phyloP scores from a whole-genome alignment of 2,113 vertebrate genomes.

The Paracanthobrama guichenoti region DNA sequence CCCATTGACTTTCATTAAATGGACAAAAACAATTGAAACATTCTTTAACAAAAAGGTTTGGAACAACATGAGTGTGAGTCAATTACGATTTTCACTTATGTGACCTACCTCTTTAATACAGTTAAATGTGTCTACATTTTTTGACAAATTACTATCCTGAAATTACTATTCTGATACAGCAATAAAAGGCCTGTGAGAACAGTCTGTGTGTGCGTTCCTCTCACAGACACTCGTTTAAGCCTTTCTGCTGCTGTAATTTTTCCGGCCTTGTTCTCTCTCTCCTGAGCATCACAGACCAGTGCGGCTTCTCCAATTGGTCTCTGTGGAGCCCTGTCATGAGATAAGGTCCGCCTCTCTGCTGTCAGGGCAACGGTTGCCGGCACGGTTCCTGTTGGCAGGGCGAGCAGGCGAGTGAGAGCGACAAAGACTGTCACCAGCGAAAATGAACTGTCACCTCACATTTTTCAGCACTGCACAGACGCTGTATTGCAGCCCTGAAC shows the following conservation, averaged over 20 bases:
- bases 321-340: slow-evolving; percentile 50
- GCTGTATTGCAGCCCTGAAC: slow-evolving; percentile 85
- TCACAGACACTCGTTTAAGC: slow-evolving; percentile 32
- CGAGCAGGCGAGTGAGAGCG: slow-evolving; percentile 83
- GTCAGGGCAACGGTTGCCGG: slow-evolving; percentile 57
- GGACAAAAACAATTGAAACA: neutral
- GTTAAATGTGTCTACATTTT: neutral
- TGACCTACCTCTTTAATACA: neutral
- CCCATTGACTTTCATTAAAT: neutral
- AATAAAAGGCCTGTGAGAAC: neutral
- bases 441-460: slow-evolving; percentile 92
- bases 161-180: neutral
- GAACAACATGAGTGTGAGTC: neutral
- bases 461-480: slow-evolving; percentile 81
- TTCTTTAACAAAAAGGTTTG: neutral
- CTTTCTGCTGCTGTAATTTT: slow-evolving; percentile 38
- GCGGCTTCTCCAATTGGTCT: slow-evolving; percentile 57
- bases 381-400: slow-evolving; percentile 61
- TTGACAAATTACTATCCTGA: neutral
- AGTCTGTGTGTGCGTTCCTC: neutral
- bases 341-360: slow-evolving; percentile 51
- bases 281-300: slow-evolving; percentile 37
- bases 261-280: slow-evolving; percentile 28
- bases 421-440: slow-evolving; percentile 85
- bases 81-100: neutral